Conservation (phyloP, 23 tunicate species). For the Styela plicata region DNA sequence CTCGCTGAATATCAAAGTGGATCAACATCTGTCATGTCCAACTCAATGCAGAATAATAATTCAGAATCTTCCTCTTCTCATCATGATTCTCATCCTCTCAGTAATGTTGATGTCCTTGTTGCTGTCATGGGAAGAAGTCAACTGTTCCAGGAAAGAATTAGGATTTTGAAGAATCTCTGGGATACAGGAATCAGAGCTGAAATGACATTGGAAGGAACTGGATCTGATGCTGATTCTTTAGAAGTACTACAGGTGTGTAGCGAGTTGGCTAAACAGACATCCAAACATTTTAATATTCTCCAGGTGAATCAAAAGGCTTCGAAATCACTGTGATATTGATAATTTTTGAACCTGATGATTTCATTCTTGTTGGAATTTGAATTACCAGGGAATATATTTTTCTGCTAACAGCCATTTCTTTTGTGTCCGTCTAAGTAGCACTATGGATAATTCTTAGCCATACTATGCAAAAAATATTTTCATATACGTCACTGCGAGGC, state of each 20-base stretch:
- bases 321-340: too few species aligned
- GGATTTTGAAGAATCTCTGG: conserved; percentile 51
- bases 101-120: conserved; percentile 64
- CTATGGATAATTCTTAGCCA: too few species aligned
- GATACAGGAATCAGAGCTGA: conserved; percentile 65
- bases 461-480: neutral
- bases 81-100: neutral
- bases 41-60: neutral
- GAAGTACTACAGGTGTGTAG: conserved; percentile 29
- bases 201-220: conserved; percentile 45
- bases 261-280: too few species aligned
- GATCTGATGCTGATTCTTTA: conserved; percentile 16
- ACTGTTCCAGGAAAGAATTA: conserved; percentile 39
- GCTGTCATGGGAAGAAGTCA: conserved; percentile 50
- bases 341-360: too few species aligned
- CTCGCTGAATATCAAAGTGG: conserved; percentile 22
- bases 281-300: too few species aligned
- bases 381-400: too few species aligned
- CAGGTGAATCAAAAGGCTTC: too few species aligned
- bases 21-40: neutral
- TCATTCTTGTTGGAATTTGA: too few species aligned
- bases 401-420: too few species aligned
- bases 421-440: too few species aligned
- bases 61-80: neutral
- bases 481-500: neutral